A percentile compares a stretch with the other conserved stretches of the same genome.
phyloP scores from a whole-genome alignment of 2,797 vertebrate genomes.

The Leuciscus waleckii region DNA sequence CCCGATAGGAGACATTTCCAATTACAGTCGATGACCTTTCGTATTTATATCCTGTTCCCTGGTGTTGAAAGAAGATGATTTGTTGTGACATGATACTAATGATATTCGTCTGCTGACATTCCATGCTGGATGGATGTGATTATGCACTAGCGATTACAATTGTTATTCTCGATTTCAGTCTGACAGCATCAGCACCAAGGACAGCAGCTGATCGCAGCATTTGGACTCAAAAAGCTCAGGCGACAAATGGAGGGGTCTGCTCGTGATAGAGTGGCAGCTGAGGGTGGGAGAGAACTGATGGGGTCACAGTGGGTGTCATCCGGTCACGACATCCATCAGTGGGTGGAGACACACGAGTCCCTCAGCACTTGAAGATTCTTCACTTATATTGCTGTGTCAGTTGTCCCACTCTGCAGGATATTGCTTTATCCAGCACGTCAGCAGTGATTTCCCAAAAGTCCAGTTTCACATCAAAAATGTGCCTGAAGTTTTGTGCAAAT shows the following conservation, averaged over 20 bases:
- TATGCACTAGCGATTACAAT: slow-evolving; percentile 75
- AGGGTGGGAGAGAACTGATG: slow-evolving; percentile 46
- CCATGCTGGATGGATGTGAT: slow-evolving; percentile 75
- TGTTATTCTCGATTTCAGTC: slow-evolving; percentile 77
- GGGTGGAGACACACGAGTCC: slow-evolving; percentile 26
- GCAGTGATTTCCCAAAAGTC: slow-evolving; percentile 52
- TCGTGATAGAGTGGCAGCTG: slow-evolving; percentile 35
- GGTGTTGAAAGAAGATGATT: slow-evolving; percentile 72
- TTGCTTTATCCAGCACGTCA: slow-evolving; percentile 42
- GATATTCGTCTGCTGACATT: slow-evolving; percentile 75
- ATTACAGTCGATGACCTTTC: slow-evolving; percentile 64
- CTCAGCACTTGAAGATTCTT: slow-evolving; percentile 47
- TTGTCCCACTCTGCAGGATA: slow-evolving; percentile 28
- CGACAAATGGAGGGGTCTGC: slow-evolving; percentile 22
- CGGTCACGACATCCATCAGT: slow-evolving; percentile 49
- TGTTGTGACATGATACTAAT: slow-evolving; percentile 74
- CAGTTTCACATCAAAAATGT: slow-evolving; percentile 24
- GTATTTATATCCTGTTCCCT: slow-evolving; percentile 56
- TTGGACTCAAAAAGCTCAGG: slow-evolving; percentile 13
- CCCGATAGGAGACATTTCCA: slow-evolving; percentile 62
- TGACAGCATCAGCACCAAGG: slow-evolving; percentile 72
- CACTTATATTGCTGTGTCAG: slow-evolving; percentile 56
- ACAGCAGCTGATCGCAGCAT: slow-evolving; percentile 40
- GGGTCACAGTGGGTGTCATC: slow-evolving; percentile 48
- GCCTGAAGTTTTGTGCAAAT: slow-evolving; percentile 22